Evolutionary conservation across 1,140 invertebrate genomes (phyloP).

Genomic region (Apis florea): DNA sequence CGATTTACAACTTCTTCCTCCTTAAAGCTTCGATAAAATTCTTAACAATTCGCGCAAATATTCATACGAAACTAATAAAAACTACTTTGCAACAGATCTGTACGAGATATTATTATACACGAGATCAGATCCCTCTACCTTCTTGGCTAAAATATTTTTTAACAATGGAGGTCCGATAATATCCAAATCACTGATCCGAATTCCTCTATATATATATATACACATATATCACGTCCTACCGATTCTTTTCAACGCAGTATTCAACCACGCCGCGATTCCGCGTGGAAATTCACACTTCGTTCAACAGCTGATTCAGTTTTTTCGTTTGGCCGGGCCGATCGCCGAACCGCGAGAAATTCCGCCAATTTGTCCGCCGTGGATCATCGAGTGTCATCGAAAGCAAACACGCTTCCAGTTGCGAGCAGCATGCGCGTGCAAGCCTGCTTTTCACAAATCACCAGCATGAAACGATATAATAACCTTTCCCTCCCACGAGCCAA

Average conservation of each 20-base stretch:
- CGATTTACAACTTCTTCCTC: no score
- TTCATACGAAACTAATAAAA: not conserved
- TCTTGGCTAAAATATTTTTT: slow-evolving; percentile 4
- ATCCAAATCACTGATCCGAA: slow-evolving; percentile 13
- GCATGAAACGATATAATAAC: slow-evolving; percentile 26
- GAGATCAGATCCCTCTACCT: not conserved
- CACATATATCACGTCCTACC: not conserved
- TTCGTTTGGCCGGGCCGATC: not conserved
- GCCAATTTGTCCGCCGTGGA: slow-evolving; percentile 8
- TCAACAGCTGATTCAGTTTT: not conserved
- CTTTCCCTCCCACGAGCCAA: not conserved
- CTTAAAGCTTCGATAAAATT: no score
- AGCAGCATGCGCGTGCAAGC: slow-evolving; percentile 15
- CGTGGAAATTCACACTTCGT: slow-evolving; percentile 14
- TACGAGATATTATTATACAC: no score
- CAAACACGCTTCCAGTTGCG: slow-evolving; percentile 25
- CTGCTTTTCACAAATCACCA: slow-evolving; percentile 14
- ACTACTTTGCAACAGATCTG: not conserved
- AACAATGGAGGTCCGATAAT: not conserved
- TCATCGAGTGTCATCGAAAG: slow-evolving; percentile 42
- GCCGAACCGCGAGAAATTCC: not conserved
- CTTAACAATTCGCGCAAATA: not conserved
- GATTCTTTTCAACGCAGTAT: not conserved
- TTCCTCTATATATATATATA: not conserved
- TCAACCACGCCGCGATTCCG: not conserved